phyloP scores from a whole-genome alignment of 1,140 invertebrate genomes.

The Heliothis subflexa region DNA sequence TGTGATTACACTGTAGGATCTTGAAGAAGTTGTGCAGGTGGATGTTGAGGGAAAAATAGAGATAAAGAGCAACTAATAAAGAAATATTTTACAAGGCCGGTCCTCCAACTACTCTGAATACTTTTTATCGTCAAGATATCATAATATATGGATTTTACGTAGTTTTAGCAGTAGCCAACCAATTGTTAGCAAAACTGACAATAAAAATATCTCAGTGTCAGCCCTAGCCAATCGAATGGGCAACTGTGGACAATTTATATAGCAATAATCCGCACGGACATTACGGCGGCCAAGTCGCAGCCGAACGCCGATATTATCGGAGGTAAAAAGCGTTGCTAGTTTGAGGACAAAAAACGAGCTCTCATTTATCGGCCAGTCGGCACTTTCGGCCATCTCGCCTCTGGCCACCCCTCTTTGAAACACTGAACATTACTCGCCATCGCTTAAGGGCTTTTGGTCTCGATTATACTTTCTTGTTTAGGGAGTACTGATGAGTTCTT shows the following conservation, averaged over 20 bases:
- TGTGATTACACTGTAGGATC: too few relatives aligned
- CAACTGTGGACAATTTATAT: slow-evolving; percentile 85
- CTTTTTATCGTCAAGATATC: too few relatives aligned
- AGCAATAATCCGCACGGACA: slow-evolving; percentile 83
- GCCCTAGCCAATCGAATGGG: slow-evolving; percentile 78
- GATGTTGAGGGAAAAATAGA: too few relatives aligned
- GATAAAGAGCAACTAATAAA: too few relatives aligned
- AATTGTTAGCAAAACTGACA: too few relatives aligned
- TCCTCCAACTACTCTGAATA: too few relatives aligned
- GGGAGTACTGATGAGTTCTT: slow-evolving; percentile 38
- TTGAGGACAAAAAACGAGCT: slow-evolving; percentile 82
- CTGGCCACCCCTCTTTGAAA: slow-evolving; percentile 27
- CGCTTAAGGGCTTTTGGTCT: slow-evolving; percentile 40
- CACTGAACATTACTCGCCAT: slow-evolving; percentile 36
- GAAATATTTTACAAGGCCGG: too few relatives aligned
- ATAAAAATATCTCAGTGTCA: slow-evolving; percentile 46
- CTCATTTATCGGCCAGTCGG: slow-evolving; percentile 80
- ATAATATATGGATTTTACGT: too few relatives aligned
- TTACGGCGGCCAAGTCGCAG: slow-evolving; percentile 65
- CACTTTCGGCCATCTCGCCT: slow-evolving; percentile 67
- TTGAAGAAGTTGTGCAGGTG: too few relatives aligned
- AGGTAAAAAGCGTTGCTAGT: slow-evolving; percentile 72
- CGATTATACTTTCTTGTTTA: slow-evolving; percentile 43
- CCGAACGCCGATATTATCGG: slow-evolving; percentile 75
- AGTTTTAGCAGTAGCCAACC: too few relatives aligned